Evolutionary conservation across 2,113 vertebrate species (phyloP), one percentile per base, ranked within the genome.

Genomic region (Rhadina sibilatrix): DNA sequence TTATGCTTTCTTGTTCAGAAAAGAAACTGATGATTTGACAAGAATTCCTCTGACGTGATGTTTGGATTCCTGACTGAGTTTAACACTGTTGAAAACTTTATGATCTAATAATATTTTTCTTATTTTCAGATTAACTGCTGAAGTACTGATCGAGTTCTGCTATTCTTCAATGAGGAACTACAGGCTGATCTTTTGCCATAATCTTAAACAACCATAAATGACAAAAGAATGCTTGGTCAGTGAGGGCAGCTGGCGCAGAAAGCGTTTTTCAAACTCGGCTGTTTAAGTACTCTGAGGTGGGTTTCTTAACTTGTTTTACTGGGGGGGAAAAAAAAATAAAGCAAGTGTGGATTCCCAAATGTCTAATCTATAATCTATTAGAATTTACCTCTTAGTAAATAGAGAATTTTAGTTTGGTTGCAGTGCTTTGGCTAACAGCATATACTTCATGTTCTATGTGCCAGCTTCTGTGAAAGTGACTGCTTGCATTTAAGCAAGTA

Each of bases 121-220:
- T 87, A 11, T 94, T 97, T 97, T 21, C 95, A 99, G 98, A 97
- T 98, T 98, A 98, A 98, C 97, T 98, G 98, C 98, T 98, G 98
- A 99, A 98, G 98, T 99, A 99, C 99, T 99, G 99, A 98, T 98
- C 97, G 96, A 98, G 98, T 99, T 99, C 99, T 98, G 99, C 98
- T 98, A 98, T 99, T 99, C 97, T 99, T 99, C 99, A 99, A 99
- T 99, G 99, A 99, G 99, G 99, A 99, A 99, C 99, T 99, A 99
- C 98, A 99, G 99, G 99, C 99, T 99, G 98, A 99, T 99, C 99
- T 99, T 99, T 98, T 99, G 99, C 98, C 99, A 99, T 98, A 99
- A 99, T 98, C 99, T 99, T 98, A 99, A 99, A 99, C 99, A 99
- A 97, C 99, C 99, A 98, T 99, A 99, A 99, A 99, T 99, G 98